Conservation (phyloP, 1,140 invertebrate species). For the Drosophila mojavensis region DNA sequence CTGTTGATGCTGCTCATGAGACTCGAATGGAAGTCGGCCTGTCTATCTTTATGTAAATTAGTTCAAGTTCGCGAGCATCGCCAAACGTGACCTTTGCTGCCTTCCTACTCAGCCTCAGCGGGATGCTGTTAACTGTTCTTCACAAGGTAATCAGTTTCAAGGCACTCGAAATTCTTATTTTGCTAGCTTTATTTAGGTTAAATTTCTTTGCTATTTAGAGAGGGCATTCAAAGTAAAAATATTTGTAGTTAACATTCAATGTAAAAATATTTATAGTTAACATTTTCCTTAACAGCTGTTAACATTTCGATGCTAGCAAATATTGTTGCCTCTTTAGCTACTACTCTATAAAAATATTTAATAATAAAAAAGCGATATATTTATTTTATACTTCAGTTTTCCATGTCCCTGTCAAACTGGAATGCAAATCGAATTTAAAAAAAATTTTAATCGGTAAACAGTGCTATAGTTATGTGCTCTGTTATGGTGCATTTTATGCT, state of each 20-base stretch:
- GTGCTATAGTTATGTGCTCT: neutral
- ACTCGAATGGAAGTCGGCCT: conserved; percentile 9
- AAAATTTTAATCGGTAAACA: neutral
- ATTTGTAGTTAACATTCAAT: neutral
- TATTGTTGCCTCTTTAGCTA: no score
- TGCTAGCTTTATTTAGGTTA: neutral
- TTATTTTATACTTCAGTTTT: no score
- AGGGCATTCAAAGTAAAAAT: no score
- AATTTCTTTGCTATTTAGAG: neutral
- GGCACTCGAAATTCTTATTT: conserved; percentile 22
- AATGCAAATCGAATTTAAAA: neutral
- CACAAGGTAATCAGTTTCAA: conserved; percentile 26
- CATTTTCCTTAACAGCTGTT: neutral
- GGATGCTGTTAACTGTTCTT: neutral
- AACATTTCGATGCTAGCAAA: no score
- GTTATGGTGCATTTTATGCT: neutral
- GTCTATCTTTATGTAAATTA: conserved; percentile 78
- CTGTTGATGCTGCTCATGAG: conserved; percentile 2
- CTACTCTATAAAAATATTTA: no score
- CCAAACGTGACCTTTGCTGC: conserved; percentile 41
- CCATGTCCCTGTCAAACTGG: neutral
- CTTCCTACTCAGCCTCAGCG: neutral
- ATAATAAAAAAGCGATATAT: no score
- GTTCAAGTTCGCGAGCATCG: conserved; percentile 62
- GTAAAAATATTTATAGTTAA: neutral